These are phyloP conservation scores for Ormyrus nitidulus DNA, from an alignment of 2,888 invertebrate species.

Conservation along the genomic window DNA sequence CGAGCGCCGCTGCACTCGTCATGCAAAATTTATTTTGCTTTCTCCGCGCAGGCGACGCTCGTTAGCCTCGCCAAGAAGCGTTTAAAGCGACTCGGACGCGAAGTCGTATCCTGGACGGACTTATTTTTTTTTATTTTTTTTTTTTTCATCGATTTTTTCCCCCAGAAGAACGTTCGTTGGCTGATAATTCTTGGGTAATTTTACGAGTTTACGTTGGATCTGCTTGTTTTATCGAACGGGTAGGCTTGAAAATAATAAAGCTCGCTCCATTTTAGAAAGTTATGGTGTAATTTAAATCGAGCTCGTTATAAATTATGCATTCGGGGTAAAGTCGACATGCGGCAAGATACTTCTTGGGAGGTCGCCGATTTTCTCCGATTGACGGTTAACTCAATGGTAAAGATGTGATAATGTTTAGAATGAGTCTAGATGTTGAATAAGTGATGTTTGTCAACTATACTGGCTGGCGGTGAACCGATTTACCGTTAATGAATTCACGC, in stretches of 20 bases:
- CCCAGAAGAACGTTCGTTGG: too few species aligned
- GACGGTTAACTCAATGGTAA: too few species aligned
- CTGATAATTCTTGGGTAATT: too few species aligned
- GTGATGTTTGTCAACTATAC: background rate
- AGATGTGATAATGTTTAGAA: background rate
- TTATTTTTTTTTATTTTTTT: too few species aligned
- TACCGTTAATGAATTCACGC: background rate
- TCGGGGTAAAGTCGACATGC: background rate
- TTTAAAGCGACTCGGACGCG: constrained; percentile 12
- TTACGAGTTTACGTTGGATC: too few species aligned
- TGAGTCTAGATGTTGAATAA: background rate
- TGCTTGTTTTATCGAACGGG: too few species aligned
- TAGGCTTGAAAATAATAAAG: too few species aligned
- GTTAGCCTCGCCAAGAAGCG: constrained; percentile 41
- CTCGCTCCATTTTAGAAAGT: too few species aligned
- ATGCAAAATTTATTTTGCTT: constrained; percentile 59
- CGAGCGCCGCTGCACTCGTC: constrained; percentile 38
- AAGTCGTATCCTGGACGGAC: constrained; percentile 1
- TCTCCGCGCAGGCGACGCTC: constrained; percentile 52
- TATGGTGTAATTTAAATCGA: too few species aligned
- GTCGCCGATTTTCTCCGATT: background rate
- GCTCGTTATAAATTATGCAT: background rate
- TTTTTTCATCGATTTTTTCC: too few species aligned
- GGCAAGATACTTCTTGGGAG: too few species aligned
- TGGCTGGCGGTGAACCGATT: background rate